These are phyloP conservation scores for Acrobasis consociella DNA, from an alignment of 2,888 invertebrate genomes.

Conservation along the genomic window DNA sequence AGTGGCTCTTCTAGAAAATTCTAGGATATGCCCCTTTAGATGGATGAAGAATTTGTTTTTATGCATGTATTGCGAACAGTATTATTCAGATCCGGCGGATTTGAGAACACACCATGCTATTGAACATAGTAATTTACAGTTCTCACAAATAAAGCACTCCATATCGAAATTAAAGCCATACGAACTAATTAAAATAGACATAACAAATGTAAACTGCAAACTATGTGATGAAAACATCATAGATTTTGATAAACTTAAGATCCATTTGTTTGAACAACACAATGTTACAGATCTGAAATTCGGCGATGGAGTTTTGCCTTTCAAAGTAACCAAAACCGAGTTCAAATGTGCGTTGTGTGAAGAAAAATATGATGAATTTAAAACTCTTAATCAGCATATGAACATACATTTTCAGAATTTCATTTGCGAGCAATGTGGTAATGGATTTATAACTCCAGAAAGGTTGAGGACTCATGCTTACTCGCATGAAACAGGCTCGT, in stretches of 20 bases:
- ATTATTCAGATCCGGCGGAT: constrained; percentile 55
- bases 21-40: constrained; percentile 68
- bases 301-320: constrained; percentile 63
- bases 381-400: constrained; percentile 73
- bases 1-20: constrained; percentile 54
- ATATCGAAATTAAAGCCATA: constrained; percentile 59
- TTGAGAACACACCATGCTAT: constrained; percentile 51
- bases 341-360: constrained; percentile 63
- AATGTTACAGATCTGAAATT: constrained; percentile 51
- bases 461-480: constrained; percentile 63
- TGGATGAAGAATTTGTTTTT: constrained; percentile 69
- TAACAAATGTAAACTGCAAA: constrained; percentile 60
- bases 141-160: constrained; percentile 47
- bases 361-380: constrained; percentile 60
- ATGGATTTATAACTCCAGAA: constrained; percentile 69
- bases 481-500: constrained; percentile 64
- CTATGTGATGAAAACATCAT: constrained; percentile 51
- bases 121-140: constrained; percentile 44
- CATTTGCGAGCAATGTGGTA: constrained; percentile 72
- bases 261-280: constrained; percentile 59
- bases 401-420: constrained; percentile 72
- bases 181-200: constrained; percentile 67
- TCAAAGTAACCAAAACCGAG: constrained; percentile 52
- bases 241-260: constrained; percentile 52
- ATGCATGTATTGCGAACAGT: constrained; percentile 66